Evolutionary conservation across 2,113 vertebrate species (phyloP).

Genomic region (Crotalus horridus): DNA sequence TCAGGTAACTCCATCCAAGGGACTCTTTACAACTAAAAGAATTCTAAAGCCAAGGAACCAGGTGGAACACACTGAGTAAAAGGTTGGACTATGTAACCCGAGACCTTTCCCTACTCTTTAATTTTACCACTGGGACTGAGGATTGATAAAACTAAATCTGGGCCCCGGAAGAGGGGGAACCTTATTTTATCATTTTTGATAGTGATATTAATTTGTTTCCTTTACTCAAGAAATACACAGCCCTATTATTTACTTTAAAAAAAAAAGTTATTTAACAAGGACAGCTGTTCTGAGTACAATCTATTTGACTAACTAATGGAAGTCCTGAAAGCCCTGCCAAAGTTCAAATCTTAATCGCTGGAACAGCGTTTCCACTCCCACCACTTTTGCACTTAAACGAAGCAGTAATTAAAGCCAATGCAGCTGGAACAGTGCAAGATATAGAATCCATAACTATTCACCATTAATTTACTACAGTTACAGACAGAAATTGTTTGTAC

Average conservation of each 20-base stretch:
- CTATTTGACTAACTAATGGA: slow-evolving; percentile 32
- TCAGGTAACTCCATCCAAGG: neutral
- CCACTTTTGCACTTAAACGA: slow-evolving; percentile 10
- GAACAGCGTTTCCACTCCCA: neutral
- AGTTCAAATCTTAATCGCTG: slow-evolving; percentile 26
- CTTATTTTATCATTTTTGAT: neutral
- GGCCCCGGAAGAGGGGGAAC: neutral
- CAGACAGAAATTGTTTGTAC: slow-evolving; percentile 22
- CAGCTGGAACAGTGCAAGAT: slow-evolving; percentile 14
- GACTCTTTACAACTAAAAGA: neutral
- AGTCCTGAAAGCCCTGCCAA: slow-evolving; percentile 23
- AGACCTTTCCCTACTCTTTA: neutral
- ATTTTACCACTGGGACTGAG: neutral
- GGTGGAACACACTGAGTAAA: neutral
- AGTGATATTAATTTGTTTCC: slow-evolving; percentile 9
- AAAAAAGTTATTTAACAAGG: slow-evolving; percentile 25
- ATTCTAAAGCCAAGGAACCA: neutral
- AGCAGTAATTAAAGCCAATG: slow-evolving; percentile 28
- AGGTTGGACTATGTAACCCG: neutral
- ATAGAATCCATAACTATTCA: slow-evolving; percentile 1
- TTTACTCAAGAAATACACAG: slow-evolving; percentile 4
- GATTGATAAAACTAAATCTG: neutral
- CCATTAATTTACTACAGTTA: slow-evolving; percentile 29
- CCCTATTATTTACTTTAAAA: slow-evolving; percentile 17
- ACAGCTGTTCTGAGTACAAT: slow-evolving; percentile 31